phyloP scores from a whole-genome alignment of 1,140 invertebrate species.

The Cyclargus thomasi region DNA sequence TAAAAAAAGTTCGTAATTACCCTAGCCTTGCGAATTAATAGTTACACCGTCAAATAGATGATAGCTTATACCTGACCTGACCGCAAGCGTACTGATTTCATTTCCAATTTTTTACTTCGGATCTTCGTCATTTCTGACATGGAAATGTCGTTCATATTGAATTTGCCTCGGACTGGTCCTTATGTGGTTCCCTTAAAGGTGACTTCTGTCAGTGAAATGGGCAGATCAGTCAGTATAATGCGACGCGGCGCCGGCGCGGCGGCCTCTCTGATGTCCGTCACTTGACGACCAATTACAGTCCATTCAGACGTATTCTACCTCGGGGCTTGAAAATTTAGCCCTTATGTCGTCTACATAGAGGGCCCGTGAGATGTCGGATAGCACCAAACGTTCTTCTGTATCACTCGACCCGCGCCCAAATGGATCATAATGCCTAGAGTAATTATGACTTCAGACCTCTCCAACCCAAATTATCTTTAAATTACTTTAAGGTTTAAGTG shows the following conservation, averaged over 20 bases:
- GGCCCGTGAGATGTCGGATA: too few species aligned
- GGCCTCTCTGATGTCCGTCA: conserved; percentile 62
- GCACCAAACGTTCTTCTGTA: conserved; percentile 34
- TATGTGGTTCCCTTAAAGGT: too few species aligned
- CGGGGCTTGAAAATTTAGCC: too few species aligned
- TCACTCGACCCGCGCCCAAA: conserved; percentile 66
- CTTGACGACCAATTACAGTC: conserved; percentile 66
- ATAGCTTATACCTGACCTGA: conserved; percentile 19
- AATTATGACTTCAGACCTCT: conserved; percentile 64
- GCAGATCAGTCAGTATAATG: conserved; percentile 40
- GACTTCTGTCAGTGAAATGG: too few species aligned
- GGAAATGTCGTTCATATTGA: conserved; percentile 74
- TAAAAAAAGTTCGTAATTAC: background rate
- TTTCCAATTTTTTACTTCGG: conserved; percentile 66
- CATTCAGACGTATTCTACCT: too few species aligned
- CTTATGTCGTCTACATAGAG: too few species aligned
- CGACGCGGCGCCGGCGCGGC: conserved; percentile 61
- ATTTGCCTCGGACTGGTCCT: too few species aligned
- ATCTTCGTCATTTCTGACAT: conserved; percentile 74
- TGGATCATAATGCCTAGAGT: conserved; percentile 70
- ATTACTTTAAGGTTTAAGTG: conserved; percentile 34
- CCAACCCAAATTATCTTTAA: conserved; percentile 53
- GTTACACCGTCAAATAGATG: background rate
- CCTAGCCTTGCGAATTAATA: background rate
- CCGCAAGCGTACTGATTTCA: conserved; percentile 38